Conservation (phyloP, 2,797 vertebrate genomes). For the Neopelma chrysocephalum region DNA sequence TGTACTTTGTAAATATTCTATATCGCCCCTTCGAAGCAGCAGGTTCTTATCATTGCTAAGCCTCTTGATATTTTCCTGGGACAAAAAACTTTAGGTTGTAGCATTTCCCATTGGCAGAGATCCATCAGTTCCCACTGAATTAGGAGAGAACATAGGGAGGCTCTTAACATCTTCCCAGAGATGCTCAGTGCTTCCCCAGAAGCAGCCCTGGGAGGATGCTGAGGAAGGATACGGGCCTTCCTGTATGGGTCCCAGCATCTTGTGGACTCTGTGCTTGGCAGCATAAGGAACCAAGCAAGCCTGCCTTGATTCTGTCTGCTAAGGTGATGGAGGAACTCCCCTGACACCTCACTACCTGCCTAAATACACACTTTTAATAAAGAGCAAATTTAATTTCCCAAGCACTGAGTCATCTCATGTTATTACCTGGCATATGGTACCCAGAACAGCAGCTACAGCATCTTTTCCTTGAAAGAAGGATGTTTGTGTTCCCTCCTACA, state of each 20-base stretch:
- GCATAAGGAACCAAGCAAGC: neutral
- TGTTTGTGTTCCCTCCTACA: too few relatives aligned
- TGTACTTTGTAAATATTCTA: too few relatives aligned
- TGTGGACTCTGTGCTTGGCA: neutral
- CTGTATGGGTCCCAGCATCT: neutral
- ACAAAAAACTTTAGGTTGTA: too few relatives aligned
- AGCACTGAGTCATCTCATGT: neutral
- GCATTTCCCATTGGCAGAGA: too few relatives aligned
- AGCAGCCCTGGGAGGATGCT: neutral
- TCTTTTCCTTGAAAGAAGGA: too few relatives aligned
- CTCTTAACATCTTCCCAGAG: too few relatives aligned
- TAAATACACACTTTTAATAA: neutral
- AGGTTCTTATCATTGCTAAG: too few relatives aligned
- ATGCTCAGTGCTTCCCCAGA: accelerated
- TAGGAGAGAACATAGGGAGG: too few relatives aligned
- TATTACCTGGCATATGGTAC: neutral
- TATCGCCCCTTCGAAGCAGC: too few relatives aligned
- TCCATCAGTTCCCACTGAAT: too few relatives aligned
- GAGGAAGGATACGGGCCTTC: neutral
- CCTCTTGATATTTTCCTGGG: too few relatives aligned
- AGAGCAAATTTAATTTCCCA: neutral
- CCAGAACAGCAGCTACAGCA: too few relatives aligned
- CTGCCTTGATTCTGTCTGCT: neutral
- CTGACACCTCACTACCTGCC: neutral
- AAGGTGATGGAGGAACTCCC: neutral